These are phyloP conservation scores for Hybognathus amarus DNA, from an alignment of 2,797 vertebrate genomes.

Conservation along the genomic window DNA sequence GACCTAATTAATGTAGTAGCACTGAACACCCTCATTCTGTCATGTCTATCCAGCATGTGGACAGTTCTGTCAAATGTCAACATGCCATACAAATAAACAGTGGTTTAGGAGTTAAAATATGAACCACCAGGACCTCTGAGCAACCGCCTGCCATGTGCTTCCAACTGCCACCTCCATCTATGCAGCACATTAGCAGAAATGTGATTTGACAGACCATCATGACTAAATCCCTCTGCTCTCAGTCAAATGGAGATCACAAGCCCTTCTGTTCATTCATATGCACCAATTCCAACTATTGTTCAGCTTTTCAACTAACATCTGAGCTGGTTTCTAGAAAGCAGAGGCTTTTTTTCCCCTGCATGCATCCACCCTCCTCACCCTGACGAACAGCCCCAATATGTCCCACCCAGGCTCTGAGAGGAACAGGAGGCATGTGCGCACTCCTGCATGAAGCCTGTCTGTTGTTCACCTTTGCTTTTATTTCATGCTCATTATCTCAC, in stretches of 20 bases:
- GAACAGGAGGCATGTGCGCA: slow-evolving; percentile 69
- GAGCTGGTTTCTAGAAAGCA: slow-evolving; percentile 48
- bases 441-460: slow-evolving; percentile 72
- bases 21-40: slow-evolving; percentile 26
- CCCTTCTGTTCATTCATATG: slow-evolving; percentile 65
- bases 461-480: slow-evolving; percentile 74
- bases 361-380: slow-evolving; percentile 1
- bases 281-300: slow-evolving; percentile 44
- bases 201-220: slow-evolving; percentile 73
- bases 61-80: slow-evolving; percentile 67
- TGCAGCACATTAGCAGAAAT: slow-evolving; percentile 65
- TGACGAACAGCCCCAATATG: slow-evolving; percentile 50
- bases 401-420: slow-evolving; percentile 49
- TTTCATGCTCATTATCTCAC: slow-evolving; percentile 74
- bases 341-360: slow-evolving; percentile 54
- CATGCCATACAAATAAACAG: slow-evolving; percentile 71
- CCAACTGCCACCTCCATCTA: slow-evolving; percentile 39
- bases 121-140: slow-evolving; percentile 44
- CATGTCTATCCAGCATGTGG: slow-evolving; percentile 64
- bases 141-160: slow-evolving; percentile 48
- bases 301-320: slow-evolving; percentile 43
- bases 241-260: slow-evolving; percentile 68
- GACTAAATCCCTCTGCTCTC: slow-evolving; percentile 63
- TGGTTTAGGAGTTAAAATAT: slow-evolving; percentile 63
- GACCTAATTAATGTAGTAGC: neutral